phyloP scores from a whole-genome alignment of 2,797 vertebrate genomes.

The Lacerta bilineata region DNA sequence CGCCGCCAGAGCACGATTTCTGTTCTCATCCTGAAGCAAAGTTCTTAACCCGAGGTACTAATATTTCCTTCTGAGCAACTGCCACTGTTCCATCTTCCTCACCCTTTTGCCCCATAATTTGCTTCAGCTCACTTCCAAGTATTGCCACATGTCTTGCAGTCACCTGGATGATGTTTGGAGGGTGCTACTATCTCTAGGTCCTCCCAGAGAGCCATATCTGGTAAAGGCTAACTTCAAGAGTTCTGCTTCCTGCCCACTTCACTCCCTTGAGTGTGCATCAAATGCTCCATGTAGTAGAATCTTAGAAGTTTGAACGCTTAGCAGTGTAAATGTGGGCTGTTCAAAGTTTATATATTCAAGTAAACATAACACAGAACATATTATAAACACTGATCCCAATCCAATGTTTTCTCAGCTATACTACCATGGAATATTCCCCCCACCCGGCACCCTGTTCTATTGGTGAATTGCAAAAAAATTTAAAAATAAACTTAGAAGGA shows the following conservation, averaged over 20 bases:
- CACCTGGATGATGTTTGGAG: not conserved
- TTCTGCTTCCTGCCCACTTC: not conserved
- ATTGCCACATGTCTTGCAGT: not conserved
- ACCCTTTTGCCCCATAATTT: not conserved
- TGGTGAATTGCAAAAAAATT: not conserved
- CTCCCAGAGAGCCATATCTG: not conserved
- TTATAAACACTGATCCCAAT: not conserved
- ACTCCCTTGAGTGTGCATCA: not conserved
- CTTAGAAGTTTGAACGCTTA: not conserved
- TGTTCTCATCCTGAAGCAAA: too few relatives aligned
- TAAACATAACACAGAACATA: not conserved
- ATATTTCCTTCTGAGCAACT: not conserved
- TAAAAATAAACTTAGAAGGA: not conserved
- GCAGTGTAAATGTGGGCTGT: not conserved
- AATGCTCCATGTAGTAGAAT: not conserved
- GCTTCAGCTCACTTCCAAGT: not conserved
- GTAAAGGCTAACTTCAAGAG: not conserved
- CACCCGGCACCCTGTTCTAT: not conserved
- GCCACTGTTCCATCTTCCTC: too few relatives aligned
- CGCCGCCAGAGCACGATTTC: too few relatives aligned
- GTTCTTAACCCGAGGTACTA: too few relatives aligned
- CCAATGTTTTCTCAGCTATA: not conserved
- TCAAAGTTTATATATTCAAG: not conserved
- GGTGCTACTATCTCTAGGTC: not conserved
- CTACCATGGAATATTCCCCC: not conserved